phyloP scores from a whole-genome alignment of 1,140 invertebrate genomes.

The Goniozus legneri region DNA sequence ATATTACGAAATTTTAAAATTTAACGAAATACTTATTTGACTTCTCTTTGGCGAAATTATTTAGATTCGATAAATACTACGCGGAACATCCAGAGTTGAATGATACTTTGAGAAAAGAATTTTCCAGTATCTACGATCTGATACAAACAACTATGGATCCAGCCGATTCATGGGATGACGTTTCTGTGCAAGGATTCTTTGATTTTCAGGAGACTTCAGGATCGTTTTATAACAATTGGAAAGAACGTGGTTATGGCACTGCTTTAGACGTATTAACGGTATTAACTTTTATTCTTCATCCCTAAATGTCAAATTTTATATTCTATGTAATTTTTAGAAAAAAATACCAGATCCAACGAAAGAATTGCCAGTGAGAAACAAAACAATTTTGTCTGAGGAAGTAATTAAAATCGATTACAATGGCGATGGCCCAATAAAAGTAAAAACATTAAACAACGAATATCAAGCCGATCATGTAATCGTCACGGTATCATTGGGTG shows the following conservation, averaged over 20 bases:
- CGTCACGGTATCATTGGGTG: constrained; percentile 51
- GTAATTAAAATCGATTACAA: constrained; percentile 35
- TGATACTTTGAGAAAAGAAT: constrained; percentile 33
- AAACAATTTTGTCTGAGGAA: constrained; percentile 39
- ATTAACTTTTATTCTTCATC: constrained; percentile 2
- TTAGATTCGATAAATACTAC: constrained; percentile 19
- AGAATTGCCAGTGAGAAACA: constrained; percentile 33
- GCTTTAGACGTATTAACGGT: constrained; percentile 60
- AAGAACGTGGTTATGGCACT: constrained; percentile 57
- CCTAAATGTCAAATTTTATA: no score
- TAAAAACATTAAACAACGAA: constrained; percentile 34
- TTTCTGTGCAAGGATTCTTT: constrained; percentile 49
- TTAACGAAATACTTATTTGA: neutral
- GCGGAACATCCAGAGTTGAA: constrained; percentile 17
- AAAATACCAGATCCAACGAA: constrained; percentile 29
- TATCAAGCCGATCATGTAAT: constrained; percentile 46
- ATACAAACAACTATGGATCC: constrained; percentile 54
- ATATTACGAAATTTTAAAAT: neutral
- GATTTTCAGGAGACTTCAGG: constrained; percentile 59
- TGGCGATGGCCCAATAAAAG: constrained; percentile 22
- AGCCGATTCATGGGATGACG: constrained; percentile 57
- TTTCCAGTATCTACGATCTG: constrained; percentile 51
- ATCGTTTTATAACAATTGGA: constrained; percentile 60
- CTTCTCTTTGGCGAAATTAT: neutral
- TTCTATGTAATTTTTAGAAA: constrained; percentile 31